Percentiles rank a stretch among this genome's conserved stretches.
Conservation (phyloP, 2,888 invertebrate species). For the Synanthedon andrenaeformis region DNA sequence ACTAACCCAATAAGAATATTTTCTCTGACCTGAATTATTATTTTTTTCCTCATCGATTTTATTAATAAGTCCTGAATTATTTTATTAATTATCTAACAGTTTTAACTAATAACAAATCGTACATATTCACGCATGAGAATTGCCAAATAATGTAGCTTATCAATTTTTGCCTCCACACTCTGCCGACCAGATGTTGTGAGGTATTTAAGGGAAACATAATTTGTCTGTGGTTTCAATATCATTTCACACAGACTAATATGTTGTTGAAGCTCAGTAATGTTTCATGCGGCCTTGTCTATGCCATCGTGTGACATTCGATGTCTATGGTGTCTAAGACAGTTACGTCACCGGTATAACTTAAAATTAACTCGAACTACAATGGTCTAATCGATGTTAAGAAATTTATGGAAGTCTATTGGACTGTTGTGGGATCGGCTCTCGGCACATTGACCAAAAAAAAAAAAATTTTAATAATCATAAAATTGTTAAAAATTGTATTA, state of each 20-base stretch:
- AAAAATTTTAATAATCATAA: neutral
- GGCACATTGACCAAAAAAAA: no score
- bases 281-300: slow-evolving; percentile 14
- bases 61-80: neutral
- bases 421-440: no score
- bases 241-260: slow-evolving; percentile 2
- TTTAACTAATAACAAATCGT: no score
- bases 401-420: no score
- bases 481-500: slow-evolving; percentile 1
- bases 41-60: slow-evolving; percentile 10
- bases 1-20: slow-evolving; percentile 37
- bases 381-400: no score
- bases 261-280: neutral
- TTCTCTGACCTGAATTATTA: slow-evolving; percentile 4
- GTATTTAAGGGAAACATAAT: slow-evolving; percentile 6
- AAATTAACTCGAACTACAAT: no score
- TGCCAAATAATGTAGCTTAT: slow-evolving; percentile 5
- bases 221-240: slow-evolving; percentile 3
- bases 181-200: slow-evolving; percentile 30
- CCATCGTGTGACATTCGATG: slow-evolving; percentile 40
- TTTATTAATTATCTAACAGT: no score
- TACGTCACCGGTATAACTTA: no score
- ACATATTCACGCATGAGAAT: no score
- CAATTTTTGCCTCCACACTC: slow-evolving; percentile 16
- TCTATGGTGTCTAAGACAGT: slow-evolving; percentile 36